Base-by-base conservation (phyloP, 2,113 vertebrate species). In the Burhinus bistriatus region DNA sequence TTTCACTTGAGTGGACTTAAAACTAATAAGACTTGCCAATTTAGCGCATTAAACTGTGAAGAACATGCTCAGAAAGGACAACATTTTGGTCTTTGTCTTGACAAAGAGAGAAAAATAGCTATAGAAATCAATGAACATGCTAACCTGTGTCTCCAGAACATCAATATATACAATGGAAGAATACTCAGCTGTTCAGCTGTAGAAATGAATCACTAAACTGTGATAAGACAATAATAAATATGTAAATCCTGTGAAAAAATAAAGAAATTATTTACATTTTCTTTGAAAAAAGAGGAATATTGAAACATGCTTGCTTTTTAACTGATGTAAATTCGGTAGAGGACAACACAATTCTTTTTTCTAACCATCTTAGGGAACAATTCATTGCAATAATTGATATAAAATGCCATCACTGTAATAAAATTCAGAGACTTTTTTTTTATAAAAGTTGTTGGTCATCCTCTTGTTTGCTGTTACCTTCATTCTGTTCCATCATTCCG, bases 341-440 rank as follows among this genome's bases (percentile, higher is more conserved):
- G 98, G 98, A 99, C 98, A 98, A 99, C 97, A 98, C 98, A 97
- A 98, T 98, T 99, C 98, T 99, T 99, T 99, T 99, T 99, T 99
- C 99, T 99, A 99, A 99, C 98, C 99, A 99, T 99, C 98, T 99
- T 99, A 99, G 99, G 99, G 98, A 99, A 99, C 97, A 98, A 98
- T 98, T 99, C 99, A 99, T 99, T 99, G 99, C 99, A 99, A 99
- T 99, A 99, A 99, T 99, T 99, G 98, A 99, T 98, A 99, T 98
- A 98, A 98, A 98, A 99, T 98, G 98, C 97, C 98, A 99, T 98
- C 98, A 99, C 98, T 99, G 99, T 99, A 99, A 99, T 99, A 98
- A 98, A 98, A 98, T 98, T 95, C 97, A 98, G 97, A 98, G 88
- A 98, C 92, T 97, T 97, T 98, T 99, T 99, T 97, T 98, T 98